A percentile compares a stretch with the other conserved stretches of the same genome.
phyloP scores from a whole-genome alignment of 2,113 vertebrate genomes.

The Neodontobutis hainanensis region DNA sequence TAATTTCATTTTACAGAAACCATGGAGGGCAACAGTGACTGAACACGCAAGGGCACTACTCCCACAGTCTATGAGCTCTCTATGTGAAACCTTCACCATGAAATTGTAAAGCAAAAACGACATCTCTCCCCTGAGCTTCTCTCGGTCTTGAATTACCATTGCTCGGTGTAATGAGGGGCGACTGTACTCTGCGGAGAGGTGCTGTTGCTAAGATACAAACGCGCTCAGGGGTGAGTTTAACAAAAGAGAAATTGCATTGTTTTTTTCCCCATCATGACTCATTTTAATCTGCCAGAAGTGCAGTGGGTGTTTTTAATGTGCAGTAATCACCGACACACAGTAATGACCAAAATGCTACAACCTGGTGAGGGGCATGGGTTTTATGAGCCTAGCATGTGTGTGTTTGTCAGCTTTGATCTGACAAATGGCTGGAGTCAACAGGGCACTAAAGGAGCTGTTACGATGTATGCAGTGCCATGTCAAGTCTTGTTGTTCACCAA shows the following conservation, averaged over 20 bases:
- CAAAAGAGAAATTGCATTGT: constrained; percentile 56
- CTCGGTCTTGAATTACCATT: constrained; percentile 49
- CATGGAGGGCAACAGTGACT: constrained; percentile 30
- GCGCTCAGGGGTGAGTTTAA: constrained; percentile 40
- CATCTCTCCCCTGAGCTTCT: constrained; percentile 36
- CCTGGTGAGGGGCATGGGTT: constrained; percentile 16
- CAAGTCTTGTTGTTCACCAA: not conserved
- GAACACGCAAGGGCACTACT: not conserved
- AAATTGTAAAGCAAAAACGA: constrained; percentile 14
- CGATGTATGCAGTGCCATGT: constrained; percentile 30
- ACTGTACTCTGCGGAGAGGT: constrained; percentile 30
- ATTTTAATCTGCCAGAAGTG: constrained; percentile 29
- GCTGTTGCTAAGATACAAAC: constrained; percentile 68
- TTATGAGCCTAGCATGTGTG: constrained; percentile 15
- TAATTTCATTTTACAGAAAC: constrained; percentile 45
- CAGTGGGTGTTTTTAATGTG: constrained; percentile 29
- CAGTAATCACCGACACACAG: constrained; percentile 17
- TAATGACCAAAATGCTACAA: not conserved
- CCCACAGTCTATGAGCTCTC: constrained; percentile 22
- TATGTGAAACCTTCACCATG: constrained; percentile 47
- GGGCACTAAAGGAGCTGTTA: not conserved
- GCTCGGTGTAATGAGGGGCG: constrained; percentile 52
- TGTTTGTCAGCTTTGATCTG: constrained; percentile 20
- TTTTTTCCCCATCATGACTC: constrained; percentile 37
- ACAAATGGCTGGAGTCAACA: constrained; percentile 44